Conservation (phyloP, 2,888 invertebrate genomes). For the Sinhomidia bicolor region DNA sequence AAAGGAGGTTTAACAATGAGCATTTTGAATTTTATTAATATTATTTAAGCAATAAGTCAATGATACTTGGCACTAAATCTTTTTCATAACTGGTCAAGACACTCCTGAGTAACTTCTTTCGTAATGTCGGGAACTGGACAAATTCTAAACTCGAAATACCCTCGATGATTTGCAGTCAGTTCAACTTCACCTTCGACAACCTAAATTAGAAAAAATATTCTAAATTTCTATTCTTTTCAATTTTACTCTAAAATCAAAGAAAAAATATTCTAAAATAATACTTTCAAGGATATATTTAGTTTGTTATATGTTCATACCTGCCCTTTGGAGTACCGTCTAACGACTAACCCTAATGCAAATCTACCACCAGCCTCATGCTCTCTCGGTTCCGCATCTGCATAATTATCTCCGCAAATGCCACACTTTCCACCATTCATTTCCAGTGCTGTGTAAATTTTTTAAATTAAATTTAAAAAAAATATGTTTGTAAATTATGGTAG, state of each 20-base stretch:
- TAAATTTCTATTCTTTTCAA: background rate
- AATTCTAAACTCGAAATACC: constrained; percentile 91
- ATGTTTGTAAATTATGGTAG: background rate
- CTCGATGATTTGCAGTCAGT: constrained; percentile 92
- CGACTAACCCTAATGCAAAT: constrained; percentile 92
- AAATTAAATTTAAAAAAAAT: background rate
- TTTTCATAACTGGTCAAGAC: constrained; percentile 88
- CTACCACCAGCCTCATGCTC: constrained; percentile 94
- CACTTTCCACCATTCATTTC: constrained; percentile 86
- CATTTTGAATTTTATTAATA: background rate
- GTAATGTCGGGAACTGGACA: constrained; percentile 93
- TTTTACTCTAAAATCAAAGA: background rate
- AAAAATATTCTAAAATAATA: background rate
- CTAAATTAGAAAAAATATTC: constrained; percentile 74
- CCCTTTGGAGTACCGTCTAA: constrained; percentile 90
- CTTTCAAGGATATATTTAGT: background rate
- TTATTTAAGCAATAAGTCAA: too few relatives aligned
- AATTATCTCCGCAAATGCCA: constrained; percentile 94
- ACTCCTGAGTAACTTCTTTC: constrained; percentile 90
- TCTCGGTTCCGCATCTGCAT: constrained; percentile 88
- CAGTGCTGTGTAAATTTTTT: constrained; percentile 20
- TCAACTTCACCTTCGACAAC: constrained; percentile 92
- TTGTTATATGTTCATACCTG: constrained; percentile 84
- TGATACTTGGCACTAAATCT: too few relatives aligned
- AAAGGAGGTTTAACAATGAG: background rate